Percentiles rank a stretch among this genome's conserved stretches.
phyloP scores from a whole-genome alignment of 2,797 vertebrate genomes.

The Perodicticus potto region DNA sequence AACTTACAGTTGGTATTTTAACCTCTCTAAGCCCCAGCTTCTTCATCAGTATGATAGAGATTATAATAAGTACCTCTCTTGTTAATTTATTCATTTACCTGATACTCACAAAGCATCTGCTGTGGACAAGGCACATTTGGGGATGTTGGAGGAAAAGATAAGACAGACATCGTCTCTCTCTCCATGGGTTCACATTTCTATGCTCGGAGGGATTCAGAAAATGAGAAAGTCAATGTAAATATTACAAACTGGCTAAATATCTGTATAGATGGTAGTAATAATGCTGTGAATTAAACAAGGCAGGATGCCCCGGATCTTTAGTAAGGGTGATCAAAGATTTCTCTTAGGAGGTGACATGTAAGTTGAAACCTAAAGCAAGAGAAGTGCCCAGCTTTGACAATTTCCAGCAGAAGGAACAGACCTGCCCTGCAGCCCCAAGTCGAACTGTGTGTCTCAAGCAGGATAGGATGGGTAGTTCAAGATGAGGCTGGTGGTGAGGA shows the following conservation, averaged over 20 bases:
- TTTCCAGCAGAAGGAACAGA: background rate
- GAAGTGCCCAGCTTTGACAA: background rate
- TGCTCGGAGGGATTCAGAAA: background rate
- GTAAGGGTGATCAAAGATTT: background rate
- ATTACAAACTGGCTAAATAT: background rate
- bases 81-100: background rate
- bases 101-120: background rate
- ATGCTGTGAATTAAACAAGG: background rate
- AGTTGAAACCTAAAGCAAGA: background rate
- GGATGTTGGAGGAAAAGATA: background rate
- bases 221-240: constrained; percentile 4
- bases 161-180: background rate
- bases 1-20: background rate
- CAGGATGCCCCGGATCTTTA: background rate
- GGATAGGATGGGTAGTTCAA: background rate
- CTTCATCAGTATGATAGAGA: background rate
- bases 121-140: background rate
- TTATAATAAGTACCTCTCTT: background rate
- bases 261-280: background rate
- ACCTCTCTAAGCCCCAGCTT: background rate
- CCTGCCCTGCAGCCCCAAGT: fast-evolving
- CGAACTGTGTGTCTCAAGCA: background rate
- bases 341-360: background rate
- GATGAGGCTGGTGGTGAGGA: background rate
- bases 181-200: background rate